Conservation (phyloP, 2,888 invertebrate species). For the Nycteola revayana region DNA sequence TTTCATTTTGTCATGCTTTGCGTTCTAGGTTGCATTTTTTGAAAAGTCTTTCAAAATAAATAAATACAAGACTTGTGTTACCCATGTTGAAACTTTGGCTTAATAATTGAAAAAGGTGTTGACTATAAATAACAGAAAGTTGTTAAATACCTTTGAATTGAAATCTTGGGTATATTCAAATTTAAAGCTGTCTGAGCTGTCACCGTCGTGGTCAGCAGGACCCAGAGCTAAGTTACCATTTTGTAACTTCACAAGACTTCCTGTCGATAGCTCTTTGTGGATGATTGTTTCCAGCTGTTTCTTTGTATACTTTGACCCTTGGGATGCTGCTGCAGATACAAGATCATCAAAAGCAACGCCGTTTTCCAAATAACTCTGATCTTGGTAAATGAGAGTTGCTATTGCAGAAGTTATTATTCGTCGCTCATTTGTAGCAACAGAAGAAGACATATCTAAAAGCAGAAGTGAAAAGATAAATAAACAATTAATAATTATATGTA, state of each 20-base stretch:
- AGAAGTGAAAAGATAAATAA: slow-evolving; percentile 3
- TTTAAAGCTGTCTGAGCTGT: slow-evolving; percentile 76
- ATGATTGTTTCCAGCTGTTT: slow-evolving; percentile 85
- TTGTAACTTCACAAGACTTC: slow-evolving; percentile 84
- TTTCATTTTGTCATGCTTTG: too few relatives aligned
- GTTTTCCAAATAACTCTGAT: slow-evolving; percentile 86
- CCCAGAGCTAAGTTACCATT: slow-evolving; percentile 87
- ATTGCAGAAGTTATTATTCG: slow-evolving; percentile 85
- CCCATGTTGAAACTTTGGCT: too few relatives aligned
- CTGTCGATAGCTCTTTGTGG: slow-evolving; percentile 86
- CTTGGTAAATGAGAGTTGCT: slow-evolving; percentile 86
- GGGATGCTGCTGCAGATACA: slow-evolving; percentile 84
- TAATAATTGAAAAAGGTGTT: too few relatives aligned
- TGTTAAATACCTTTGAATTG: slow-evolving; percentile 73
- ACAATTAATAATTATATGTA: background rate
- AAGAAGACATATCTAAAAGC: slow-evolving; percentile 69
- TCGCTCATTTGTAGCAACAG: slow-evolving; percentile 68
- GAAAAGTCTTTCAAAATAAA: too few relatives aligned
- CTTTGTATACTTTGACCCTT: slow-evolving; percentile 84
- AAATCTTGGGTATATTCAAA: slow-evolving; percentile 69
- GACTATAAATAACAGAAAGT: too few relatives aligned
- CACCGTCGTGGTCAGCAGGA: slow-evolving; percentile 82
- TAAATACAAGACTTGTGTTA: background rate
- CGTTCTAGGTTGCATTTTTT: too few relatives aligned
- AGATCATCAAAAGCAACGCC: slow-evolving; percentile 87